Percentiles rank a stretch among this genome's conserved stretches.
Conservation (phyloP, 2,113 vertebrate genomes). For the Bambusicola thoracicus region DNA sequence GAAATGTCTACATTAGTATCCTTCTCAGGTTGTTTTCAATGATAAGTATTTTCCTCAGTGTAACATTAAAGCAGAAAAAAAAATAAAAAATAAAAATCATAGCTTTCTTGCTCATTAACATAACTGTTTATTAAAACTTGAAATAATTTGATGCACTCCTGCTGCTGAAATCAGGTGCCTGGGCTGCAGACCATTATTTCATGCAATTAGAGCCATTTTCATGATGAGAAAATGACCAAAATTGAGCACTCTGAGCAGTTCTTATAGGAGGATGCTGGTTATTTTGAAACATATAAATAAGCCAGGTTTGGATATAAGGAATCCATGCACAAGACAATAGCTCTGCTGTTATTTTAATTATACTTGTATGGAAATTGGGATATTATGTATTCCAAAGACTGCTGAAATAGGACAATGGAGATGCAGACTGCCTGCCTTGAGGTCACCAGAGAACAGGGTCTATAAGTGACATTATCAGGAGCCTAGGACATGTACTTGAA, state of each 20-base stretch:
- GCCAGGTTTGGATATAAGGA: slow-evolving; percentile 6
- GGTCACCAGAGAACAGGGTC: neutral
- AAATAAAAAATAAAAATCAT: neutral
- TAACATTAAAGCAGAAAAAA: slow-evolving; percentile 22
- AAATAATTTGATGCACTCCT: slow-evolving; percentile 62
- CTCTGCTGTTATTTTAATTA: slow-evolving; percentile 41
- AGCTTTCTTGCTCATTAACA: slow-evolving; percentile 66
- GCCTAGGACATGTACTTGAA: neutral
- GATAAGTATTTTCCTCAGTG: slow-evolving; percentile 43
- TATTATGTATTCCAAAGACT: neutral
- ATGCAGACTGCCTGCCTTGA: neutral
- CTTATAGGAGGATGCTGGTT: slow-evolving; percentile 14
- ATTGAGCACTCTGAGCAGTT: slow-evolving; percentile 13
- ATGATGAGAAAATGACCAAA: slow-evolving; percentile 5
- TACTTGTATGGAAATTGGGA: neutral
- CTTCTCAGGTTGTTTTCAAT: slow-evolving; percentile 32
- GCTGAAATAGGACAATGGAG: neutral
- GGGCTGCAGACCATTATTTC: neutral
- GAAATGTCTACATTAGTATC: slow-evolving; percentile 17
- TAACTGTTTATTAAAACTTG: slow-evolving; percentile 57
- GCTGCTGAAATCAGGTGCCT: slow-evolving; percentile 33
- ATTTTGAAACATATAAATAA: slow-evolving; percentile 45
- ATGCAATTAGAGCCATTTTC: slow-evolving; percentile 29
- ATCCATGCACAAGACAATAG: neutral
- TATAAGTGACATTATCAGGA: neutral